Percentiles rank a stretch among this genome's conserved stretches.
phyloP scores from a whole-genome alignment of 2,888 invertebrate species.

The Thecophora atra region DNA sequence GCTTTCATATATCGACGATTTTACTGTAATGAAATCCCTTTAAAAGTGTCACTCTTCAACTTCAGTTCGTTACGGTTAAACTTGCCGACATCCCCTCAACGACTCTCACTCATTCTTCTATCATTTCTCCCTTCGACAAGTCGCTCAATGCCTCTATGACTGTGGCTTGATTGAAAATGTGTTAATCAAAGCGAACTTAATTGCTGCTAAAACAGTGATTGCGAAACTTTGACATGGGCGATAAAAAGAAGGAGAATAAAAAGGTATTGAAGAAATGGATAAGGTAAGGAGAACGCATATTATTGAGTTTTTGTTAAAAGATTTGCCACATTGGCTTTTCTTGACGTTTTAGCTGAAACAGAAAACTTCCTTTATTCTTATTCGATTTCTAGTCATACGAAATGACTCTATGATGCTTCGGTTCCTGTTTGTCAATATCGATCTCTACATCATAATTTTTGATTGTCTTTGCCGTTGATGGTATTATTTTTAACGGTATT shows the following conservation, averaged over 20 bases:
- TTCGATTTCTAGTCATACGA: too few relatives aligned
- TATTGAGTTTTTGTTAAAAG: too few relatives aligned
- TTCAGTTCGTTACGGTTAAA: neutral
- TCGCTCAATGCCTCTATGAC: neutral
- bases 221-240: conserved; percentile 16
- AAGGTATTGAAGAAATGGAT: neutral
- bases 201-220: conserved; percentile 51
- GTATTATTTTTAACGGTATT: neutral
- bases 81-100: neutral
- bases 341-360: too few relatives aligned
- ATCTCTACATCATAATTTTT: neutral
- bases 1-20: neutral
- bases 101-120: neutral
- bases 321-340: too few relatives aligned
- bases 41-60: neutral
- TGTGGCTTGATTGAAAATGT: conserved; percentile 48
- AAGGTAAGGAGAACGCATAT: neutral
- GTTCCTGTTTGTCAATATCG: neutral
- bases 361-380: too few relatives aligned
- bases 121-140: too few relatives aligned
- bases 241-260: neutral
- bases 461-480: neutral
- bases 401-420: neutral
- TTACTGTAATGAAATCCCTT: neutral
- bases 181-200: conserved; percentile 61